Percentiles rank a stretch among this genome's conserved stretches.
These are phyloP conservation scores for Epinotia nisella DNA, from an alignment of 2,888 invertebrate genomes.

Conservation along the genomic window DNA sequence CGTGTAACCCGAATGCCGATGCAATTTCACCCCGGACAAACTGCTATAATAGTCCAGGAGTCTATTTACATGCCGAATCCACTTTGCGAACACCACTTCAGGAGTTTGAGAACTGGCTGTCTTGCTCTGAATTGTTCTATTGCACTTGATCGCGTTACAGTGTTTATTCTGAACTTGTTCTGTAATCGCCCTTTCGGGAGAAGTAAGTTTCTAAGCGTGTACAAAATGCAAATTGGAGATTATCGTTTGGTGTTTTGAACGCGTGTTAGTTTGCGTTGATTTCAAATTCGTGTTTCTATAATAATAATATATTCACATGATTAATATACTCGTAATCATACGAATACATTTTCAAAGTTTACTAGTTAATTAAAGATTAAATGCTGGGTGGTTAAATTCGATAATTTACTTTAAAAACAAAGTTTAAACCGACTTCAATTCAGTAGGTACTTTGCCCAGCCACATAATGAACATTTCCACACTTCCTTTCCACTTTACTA, in stretches of 20 bases:
- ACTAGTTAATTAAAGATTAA: background rate
- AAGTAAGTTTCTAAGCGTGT: background rate
- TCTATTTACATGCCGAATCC: slow-evolving; percentile 39
- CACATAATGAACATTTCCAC: too few relatives aligned
- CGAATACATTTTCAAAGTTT: too few relatives aligned
- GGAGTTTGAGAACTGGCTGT: slow-evolving; percentile 20
- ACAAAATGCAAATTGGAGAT: background rate
- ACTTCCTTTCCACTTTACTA: too few relatives aligned
- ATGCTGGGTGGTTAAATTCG: background rate
- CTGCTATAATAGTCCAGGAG: slow-evolving; percentile 25
- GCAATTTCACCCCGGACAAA: slow-evolving; percentile 15
- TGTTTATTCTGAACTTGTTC: slow-evolving; percentile 5
- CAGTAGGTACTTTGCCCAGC: too few relatives aligned
- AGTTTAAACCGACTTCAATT: too few relatives aligned
- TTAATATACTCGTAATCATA: background rate
- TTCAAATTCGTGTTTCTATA: background rate
- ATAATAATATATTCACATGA: background rate
- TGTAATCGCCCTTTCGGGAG: background rate
- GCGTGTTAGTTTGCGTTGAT: background rate
- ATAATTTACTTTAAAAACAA: too few relatives aligned
- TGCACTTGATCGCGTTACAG: background rate
- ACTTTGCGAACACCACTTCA: slow-evolving; percentile 24
- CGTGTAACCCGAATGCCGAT: slow-evolving; percentile 24
- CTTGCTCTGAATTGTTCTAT: slow-evolving; percentile 11
- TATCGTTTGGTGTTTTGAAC: background rate